Evolutionary conservation across 2,888 invertebrate species (phyloP), one percentile per base, ranked within the genome.

Genomic region (Gnatocerus cornutus): DNA sequence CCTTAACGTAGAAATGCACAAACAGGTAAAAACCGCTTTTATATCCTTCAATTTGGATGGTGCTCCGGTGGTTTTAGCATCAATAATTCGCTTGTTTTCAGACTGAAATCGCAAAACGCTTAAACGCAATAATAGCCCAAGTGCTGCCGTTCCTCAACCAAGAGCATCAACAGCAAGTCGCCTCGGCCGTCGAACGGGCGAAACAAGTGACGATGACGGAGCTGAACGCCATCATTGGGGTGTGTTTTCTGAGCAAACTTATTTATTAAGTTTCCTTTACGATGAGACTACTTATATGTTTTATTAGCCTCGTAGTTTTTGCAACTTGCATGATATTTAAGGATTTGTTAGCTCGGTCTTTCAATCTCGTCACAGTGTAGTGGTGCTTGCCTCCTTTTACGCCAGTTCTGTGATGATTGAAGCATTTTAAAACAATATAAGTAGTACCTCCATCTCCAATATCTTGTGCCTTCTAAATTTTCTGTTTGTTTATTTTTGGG

Each of bases 1-100:
- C 81, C 92, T 97, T 87, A 97, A 97, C 88, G 96, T 96, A 85
- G 98, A 98, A 89, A 96, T 97, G 95, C 96, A 96, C 87, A 97
- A 97, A 90, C 97, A 97, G 93, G 95, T 95, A 88, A 88, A 90
- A 33, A 33, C 1, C 29, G 5, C 29, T 29, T n/a, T n/a, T n/a
- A n/a, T n/a, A n/a, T n/a, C n/a, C n/a, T n/a, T n/a, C n/a, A n/a
- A n/a, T n/a, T n/a, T n/a, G n/a, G n/a, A n/a, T n/a, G n/a, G n/a
- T n/a, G n/a, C n/a, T 50, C 9, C 1, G 21, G 4, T 21, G 21
- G 9, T 27, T 53, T n/a, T n/a, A n/a, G n/a, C n/a, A n/a, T n/a
- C n/a, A 39, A 8, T 48, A 16, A 46, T 21, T 33, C 7, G 41
- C n/a, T 33, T 61, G n/a, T 58, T 90, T 92, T 66, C 91, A 97